phyloP scores from a whole-genome alignment of 2,888 invertebrate genomes.

The Halocaridina rubra region DNA sequence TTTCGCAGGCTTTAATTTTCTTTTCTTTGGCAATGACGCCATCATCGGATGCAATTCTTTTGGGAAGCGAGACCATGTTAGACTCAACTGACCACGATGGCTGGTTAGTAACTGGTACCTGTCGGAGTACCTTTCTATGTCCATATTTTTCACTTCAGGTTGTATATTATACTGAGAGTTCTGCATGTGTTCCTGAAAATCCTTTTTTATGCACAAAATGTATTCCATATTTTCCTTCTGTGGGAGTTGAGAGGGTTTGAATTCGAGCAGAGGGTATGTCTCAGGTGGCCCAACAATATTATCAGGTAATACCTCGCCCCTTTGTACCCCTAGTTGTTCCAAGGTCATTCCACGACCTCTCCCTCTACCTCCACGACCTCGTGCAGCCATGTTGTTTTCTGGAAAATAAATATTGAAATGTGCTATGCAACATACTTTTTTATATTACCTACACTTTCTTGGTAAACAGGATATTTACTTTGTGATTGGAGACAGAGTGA shows the following conservation, averaged over 20 bases:
- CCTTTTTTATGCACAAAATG: conserved; percentile 51
- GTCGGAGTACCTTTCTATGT: conserved; percentile 59
- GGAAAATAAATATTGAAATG: background rate
- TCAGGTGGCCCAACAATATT: conserved; percentile 48
- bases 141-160: conserved; percentile 39
- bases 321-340: conserved; percentile 68
- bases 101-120: conserved; percentile 43
- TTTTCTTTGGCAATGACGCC: background rate
- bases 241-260: conserved; percentile 40
- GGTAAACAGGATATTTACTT: no score
- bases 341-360: conserved; percentile 64
- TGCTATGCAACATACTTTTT: background rate
- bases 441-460: no score
- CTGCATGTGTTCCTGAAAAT: conserved; percentile 49
- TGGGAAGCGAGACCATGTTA: conserved; percentile 54
- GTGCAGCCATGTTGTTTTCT: conserved; percentile 66
- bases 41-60: conserved; percentile 38
- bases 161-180: conserved; percentile 54
- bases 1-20: conserved; percentile 6
- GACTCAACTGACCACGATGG: conserved; percentile 31
- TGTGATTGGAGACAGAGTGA: no score
- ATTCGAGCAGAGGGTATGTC: conserved; percentile 54
- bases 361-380: conserved; percentile 67
- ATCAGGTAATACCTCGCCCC: conserved; percentile 37
- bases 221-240: conserved; percentile 44